A percentile compares a stretch with the other conserved stretches of the same genome.
Evolutionary conservation across 2,888 invertebrate species (phyloP).

Genomic region (Latheticus oryzae): DNA sequence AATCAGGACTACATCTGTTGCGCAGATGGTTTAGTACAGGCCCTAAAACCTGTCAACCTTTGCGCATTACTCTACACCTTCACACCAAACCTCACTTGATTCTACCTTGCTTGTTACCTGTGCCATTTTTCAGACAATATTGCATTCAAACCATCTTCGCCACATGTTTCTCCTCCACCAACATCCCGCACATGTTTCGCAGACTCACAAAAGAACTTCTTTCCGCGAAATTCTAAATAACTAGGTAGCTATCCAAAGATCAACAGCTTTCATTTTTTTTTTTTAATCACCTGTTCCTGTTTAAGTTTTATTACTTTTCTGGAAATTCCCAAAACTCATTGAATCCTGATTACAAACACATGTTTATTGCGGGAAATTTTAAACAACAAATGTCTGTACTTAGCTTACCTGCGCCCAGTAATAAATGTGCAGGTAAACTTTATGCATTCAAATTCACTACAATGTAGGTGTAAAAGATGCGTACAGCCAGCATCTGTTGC

Average conservation of each 20-base stretch:
- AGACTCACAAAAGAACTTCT: constrained; percentile 26
- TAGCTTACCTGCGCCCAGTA: constrained; percentile 52
- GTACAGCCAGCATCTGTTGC: constrained; percentile 56
- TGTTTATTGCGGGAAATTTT: no score
- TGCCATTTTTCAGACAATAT: constrained; percentile 40
- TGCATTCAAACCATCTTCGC: constrained; percentile 23
- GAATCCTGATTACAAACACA: no score
- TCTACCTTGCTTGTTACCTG: constrained; percentile 44
- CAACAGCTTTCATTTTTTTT: constrained; percentile 13
- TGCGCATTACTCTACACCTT: constrained; percentile 47
- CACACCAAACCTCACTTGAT: constrained; percentile 48
- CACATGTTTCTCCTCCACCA: constrained; percentile 25
- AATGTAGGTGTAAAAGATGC: constrained; percentile 56
- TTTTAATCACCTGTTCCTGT: no score
- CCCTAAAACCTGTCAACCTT: constrained; percentile 44
- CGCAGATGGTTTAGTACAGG: constrained; percentile 59
- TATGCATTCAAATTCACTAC: constrained; percentile 45
- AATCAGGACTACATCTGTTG: constrained; percentile 65
- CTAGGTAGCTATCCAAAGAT: constrained; percentile 14
- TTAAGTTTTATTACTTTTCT: no score
- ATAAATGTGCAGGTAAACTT: constrained; percentile 54
- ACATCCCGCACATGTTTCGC: constrained; percentile 36
- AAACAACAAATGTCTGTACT: constrained; percentile 5
- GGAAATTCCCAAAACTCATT: no score
- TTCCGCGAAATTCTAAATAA: constrained; percentile 27